Base-by-base conservation (phyloP, 2,888 invertebrate genomes). In the Phragmatobia fuliginosa region DNA sequence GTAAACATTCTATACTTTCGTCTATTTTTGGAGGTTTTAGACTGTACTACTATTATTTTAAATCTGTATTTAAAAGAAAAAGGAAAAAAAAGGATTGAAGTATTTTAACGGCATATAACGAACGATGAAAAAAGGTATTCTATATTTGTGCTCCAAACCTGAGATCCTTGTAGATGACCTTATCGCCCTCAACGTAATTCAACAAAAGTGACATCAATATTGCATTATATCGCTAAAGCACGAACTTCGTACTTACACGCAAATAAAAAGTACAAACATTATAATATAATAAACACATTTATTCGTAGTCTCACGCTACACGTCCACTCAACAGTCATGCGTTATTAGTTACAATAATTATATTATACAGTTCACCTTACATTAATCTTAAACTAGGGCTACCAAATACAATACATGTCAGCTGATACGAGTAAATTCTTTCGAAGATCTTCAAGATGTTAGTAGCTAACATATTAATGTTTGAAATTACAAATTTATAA, bases 271-370 rank as follows among this genome's bases (percentile, higher is more conserved):
- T 74, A 84, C 86, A 91, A 90, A 91, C 87, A 90, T 71, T 69
- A 83, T 87, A 89, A 88, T 92, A 87, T 87, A 89, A 89, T 90
- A 92, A 91, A 91, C 92, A 93, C 91, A 90, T 94, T 94, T 95
- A 94, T 94, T 93, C 89, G 85, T 86, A 88, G 87, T 85, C 84
- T 89, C 83, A 85, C 83, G 82, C 87, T 82, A 82, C 90, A 87
- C 90, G 85, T 87, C 82, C 88, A 88, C 84, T 77, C 88, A 79
- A 87, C 91, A 89, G 80, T 76, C 91, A 86, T 87, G 89, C 89
- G 83, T 81, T 85, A 82, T 89, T 87, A 87, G 85, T 88, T 88
- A 87, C 83, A 88, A n/a, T n/a, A n/a, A 86, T 86, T 82, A 75
- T 85, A 80, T 83, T 72, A 78, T 75, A 83, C 78, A 80, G 75